phyloP scores from a whole-genome alignment of 2,113 vertebrate species.

The Helogale parvula region DNA sequence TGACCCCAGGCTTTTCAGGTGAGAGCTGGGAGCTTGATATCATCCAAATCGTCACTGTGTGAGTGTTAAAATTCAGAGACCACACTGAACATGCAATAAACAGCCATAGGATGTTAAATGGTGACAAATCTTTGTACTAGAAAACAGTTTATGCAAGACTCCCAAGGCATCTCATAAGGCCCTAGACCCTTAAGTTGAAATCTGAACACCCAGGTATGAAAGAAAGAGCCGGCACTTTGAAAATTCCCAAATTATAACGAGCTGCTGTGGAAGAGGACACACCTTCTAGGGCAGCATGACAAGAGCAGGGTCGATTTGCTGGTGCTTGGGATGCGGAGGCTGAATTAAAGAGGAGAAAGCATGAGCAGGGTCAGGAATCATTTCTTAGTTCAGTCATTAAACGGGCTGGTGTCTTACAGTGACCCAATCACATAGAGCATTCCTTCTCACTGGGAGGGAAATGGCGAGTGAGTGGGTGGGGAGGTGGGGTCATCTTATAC shows the following conservation, averaged over 20 bases:
- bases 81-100: not conserved
- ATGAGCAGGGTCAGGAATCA: not conserved
- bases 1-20: not conserved
- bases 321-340: not conserved
- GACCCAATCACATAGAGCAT: not conserved
- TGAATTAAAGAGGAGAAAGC: not conserved
- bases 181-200: not conserved
- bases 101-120: not conserved
- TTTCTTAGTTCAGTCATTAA: not conserved
- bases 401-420: not conserved
- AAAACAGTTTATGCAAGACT: not conserved
- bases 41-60: not conserved
- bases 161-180: not conserved
- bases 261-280: not conserved
- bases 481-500: not conserved
- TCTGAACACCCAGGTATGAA: not conserved
- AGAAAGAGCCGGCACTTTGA: not conserved
- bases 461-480: not conserved
- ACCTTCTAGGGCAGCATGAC: not conserved
- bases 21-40: fast-evolving
- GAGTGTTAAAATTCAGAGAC: not conserved
- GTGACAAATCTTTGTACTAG: not conserved
- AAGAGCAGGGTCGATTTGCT: not conserved
- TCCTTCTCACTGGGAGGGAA: not conserved
- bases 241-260: not conserved